Evolutionary conservation across 2,113 vertebrate species (phyloP), one percentile per base, ranked within the genome.

Genomic region (Phoenicopterus ruber): DNA sequence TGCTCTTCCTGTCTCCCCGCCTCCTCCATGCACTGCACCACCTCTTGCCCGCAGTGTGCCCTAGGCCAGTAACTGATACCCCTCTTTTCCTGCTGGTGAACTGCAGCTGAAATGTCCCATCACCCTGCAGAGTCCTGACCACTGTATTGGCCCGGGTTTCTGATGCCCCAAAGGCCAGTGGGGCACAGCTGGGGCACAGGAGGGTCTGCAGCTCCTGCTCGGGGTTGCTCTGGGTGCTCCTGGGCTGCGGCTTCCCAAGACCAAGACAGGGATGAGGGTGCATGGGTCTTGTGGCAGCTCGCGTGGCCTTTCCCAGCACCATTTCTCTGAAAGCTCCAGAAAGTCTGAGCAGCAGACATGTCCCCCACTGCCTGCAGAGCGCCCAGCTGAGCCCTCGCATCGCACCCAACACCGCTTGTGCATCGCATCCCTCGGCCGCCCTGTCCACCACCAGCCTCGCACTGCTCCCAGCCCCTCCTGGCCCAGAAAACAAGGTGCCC

Each of bases 391-490:
- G 44, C 25, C 61, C 31, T 54, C n/a, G 16, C 29, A 22, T 66
- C 7, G 1, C 59, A 31, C 49, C 36, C 13, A 2, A 13, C 36
- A 26, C 17, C 3, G 26, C 14, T n/a, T 13, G 18, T 73, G 19
- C 54, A 15, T 50, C 3, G 0, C 11, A 4, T 61, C 32, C 86
- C n/a, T 72, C 1, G 0, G 50, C 86, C 2, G 1, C 49, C 5
- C 29, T 6, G 13, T 26, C 47, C n/a, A n/a, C n/a, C n/a, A n/a
- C n/a, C n/a, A n/a, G n/a, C n/a, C n/a, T n/a, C n/a, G n/a, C n/a
- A n/a, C n/a, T n/a, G 0, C 15, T 85, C 34, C 65, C 69, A 66
- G 59, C 13, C 19, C 34, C 13, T 57, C 36, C 11, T 29, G 54
- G 59, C 38, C 20, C 34, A 47, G 58, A 62, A 66, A 32, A 58